Conservation (phyloP, 2,113 vertebrate genomes). For the Sphaerodactylus townsendi region DNA sequence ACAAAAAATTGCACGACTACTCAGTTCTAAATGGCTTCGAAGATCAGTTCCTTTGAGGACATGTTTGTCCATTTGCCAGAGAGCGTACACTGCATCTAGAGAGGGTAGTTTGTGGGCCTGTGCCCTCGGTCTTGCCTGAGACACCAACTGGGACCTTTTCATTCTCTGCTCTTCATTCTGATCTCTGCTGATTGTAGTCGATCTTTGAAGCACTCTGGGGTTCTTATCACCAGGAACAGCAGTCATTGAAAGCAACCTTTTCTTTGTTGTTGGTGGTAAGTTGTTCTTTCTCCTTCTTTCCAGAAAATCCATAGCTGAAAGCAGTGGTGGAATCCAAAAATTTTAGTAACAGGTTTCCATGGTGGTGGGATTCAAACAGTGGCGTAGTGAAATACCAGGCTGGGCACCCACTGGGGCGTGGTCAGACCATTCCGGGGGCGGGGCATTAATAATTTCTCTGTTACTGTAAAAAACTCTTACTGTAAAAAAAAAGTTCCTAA, state of each 20-base stretch:
- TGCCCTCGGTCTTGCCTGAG: not conserved
- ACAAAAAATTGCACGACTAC: not conserved
- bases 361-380: too few relatives aligned
- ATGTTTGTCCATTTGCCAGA: not conserved
- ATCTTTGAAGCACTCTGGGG: too few relatives aligned
- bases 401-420: too few relatives aligned
- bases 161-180: not conserved
- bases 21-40: not conserved
- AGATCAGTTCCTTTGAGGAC: not conserved
- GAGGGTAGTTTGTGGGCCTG: not conserved
- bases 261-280: not conserved
- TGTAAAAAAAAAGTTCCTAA: too few relatives aligned
- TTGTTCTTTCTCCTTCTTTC: not conserved
- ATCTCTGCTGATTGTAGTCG: too few relatives aligned
- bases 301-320: not conserved
- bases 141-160: not conserved
- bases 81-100: not conserved
- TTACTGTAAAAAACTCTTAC: too few relatives aligned
- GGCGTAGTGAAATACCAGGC: too few relatives aligned
- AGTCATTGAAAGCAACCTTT: too few relatives aligned
- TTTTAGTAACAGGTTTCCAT: too few relatives aligned
- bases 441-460: too few relatives aligned
- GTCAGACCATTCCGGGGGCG: too few relatives aligned
- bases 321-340: too few relatives aligned
- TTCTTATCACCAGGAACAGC: not conserved